Evolutionary conservation across 2,113 vertebrate genomes (phyloP), one percentile per base, ranked within the genome.

Genomic region (Centropristis striata): DNA sequence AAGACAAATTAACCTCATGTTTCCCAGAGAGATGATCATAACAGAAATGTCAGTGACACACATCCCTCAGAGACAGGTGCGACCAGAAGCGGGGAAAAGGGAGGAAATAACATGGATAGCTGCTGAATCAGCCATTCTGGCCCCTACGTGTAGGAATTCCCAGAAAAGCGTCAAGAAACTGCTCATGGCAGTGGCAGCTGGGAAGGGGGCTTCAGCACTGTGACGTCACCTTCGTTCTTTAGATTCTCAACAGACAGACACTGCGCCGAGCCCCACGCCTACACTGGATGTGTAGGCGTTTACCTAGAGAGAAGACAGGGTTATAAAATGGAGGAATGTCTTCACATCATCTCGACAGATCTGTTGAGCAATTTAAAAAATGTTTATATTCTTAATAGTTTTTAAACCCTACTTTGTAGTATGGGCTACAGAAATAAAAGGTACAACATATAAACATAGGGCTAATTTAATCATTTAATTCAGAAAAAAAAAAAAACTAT

Each of bases 131-230:
- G 95, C 94, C 93, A 85, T 82, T 94, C 95, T n/a, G 94, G 97
- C 94, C 96, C 98, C 97, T 95, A 90, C 49, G 5, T 25, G 51
- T 87, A 95, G 96, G 97, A 96, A 94, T 99, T 99, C 97, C 97
- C 96, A 95, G 94, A 90, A 90, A 70, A 90, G 96, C 95, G 61
- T 99, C 98, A 99, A 94, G 57, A 73, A 89, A 95, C 97, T 96
- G 96, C 94, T 79, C 9, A 25, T 74, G 32, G 92, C 97, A 97
- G 97, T 49, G 86, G 94, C 96, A 97, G 93, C 93, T 74, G 27
- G 61, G 49, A 78, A 77, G 85, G 80, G 81, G 82, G 88, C 82
- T 49, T 80, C 74, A 85, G 77, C 78, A 78, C 83, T 36, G 63
- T 78, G 71, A 60, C 28, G 14, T 80, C 32, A 39, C 16, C 16